Evolutionary conservation across 2,888 invertebrate species (phyloP), one percentile per base, ranked within the genome.

Genomic region (Eilema caniola): DNA sequence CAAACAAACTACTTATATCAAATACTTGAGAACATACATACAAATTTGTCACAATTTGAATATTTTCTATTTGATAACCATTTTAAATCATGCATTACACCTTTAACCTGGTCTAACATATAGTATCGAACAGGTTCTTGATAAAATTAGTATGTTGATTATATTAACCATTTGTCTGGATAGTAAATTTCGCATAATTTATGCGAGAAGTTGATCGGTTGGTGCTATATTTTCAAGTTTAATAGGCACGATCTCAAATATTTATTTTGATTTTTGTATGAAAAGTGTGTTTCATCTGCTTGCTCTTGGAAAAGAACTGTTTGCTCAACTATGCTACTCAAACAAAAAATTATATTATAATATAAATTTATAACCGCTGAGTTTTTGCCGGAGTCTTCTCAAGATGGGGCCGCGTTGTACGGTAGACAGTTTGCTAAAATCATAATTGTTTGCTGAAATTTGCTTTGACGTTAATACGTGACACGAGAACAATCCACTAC

Each of bases 131-230:
- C 77, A 62, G 70, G 77, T 72, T 75, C 16, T 53, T 67, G 56
- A 67, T 31, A 64, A 71, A 75, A 71, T 80, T 72, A 72, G 65
- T 80, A 73, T 71, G 59, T 23, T 71, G 69, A 81, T 79, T 41
- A 73, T 64, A 31, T 59, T 67, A 79, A 81, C 81, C 71, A 75
- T 73, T 80, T 70, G 31, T 62, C 56, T 69, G 10, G 23, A 33
- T 69, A 69, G 53, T 79, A 78, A 73, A 80, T 75, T 75, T 67
- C 70, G 65, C 31, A 62, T 74, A 76, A 68, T 69, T 56, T 53
- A 67, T 60, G 59, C 24, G 14, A 60, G n/a, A 25, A 33, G 53
- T 59, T 57, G 37, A 66, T 57, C 16, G 23, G 25, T 60, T 24
- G 31, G 59, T 62, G 68, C 68, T 53, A 53, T 66, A 63, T 71